These are phyloP conservation scores for Hirtodrosophila confusa DNA, from an alignment of 2,888 invertebrate genomes.

Conservation along the genomic window DNA sequence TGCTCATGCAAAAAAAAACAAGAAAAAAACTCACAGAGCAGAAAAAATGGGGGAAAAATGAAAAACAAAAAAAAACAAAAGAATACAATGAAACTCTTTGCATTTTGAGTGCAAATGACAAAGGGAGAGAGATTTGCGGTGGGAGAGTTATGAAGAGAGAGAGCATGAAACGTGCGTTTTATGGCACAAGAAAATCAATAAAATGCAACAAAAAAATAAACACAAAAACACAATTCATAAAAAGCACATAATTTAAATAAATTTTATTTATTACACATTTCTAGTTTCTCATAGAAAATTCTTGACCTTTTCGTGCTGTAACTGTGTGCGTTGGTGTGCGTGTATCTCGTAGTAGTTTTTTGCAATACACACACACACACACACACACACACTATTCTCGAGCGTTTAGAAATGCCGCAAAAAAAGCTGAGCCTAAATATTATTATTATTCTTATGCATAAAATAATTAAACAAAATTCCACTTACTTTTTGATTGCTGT, in stretches of 20 bases:
- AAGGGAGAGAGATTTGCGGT: constrained; percentile 49
- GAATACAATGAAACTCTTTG: constrained; percentile 25
- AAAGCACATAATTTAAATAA: constrained; percentile 2
- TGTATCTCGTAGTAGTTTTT: constrained; percentile 11
- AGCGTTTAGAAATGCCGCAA: background rate
- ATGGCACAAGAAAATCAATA: constrained; percentile 51
- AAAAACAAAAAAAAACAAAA: constrained; percentile 9
- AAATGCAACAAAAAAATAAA: constrained; percentile 6
- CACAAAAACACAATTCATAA: constrained; percentile 10
- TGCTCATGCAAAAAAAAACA: constrained; percentile 24
- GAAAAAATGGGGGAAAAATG: constrained; percentile 29
- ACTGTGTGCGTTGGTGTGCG: constrained; percentile 2
- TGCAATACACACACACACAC: background rate
- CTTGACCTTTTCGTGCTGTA: constrained; percentile 36
- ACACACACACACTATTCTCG: background rate
- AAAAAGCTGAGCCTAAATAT: background rate
- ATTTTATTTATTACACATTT: constrained; percentile 2
- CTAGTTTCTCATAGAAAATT: constrained; percentile 22
- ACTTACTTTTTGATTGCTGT: constrained; percentile 21
- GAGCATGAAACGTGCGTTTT: constrained; percentile 17
- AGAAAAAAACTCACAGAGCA: constrained; percentile 4
- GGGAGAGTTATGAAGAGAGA: constrained; percentile 17
- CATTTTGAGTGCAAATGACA: constrained; percentile 64
- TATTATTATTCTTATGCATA: background rate
- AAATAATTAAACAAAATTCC: background rate